These are phyloP conservation scores for Tapera naevia DNA, from an alignment of 2,797 vertebrate genomes.

Conservation along the genomic window DNA sequence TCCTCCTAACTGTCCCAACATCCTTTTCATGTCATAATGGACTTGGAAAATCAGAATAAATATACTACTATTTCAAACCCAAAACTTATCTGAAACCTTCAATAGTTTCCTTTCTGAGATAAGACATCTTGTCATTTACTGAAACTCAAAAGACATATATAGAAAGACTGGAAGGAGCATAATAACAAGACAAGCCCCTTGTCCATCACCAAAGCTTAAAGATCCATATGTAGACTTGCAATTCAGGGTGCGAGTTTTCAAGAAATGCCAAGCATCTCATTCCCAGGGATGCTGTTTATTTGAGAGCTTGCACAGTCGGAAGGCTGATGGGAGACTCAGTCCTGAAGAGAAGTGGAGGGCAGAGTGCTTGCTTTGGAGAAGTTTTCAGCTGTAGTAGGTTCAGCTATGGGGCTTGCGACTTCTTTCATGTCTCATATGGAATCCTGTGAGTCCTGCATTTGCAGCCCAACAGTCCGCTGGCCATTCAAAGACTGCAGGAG, in stretches of 20 bases:
- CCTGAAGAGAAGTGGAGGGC: background rate
- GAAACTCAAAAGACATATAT: background rate
- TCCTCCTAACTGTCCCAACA: slow-evolving; percentile 2
- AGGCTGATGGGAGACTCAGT: background rate
- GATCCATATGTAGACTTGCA: background rate
- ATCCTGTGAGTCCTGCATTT: background rate
- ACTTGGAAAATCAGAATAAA: background rate
- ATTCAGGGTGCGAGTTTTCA: background rate
- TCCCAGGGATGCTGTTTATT: background rate
- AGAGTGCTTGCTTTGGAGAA: background rate
- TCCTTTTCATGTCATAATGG: background rate
- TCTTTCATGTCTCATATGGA: background rate
- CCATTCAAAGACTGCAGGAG: background rate
- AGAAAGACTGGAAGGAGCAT: slow-evolving; percentile 5
- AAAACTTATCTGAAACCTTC: background rate
- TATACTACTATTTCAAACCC: background rate
- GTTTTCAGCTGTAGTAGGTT: background rate
- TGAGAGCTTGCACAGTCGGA: background rate
- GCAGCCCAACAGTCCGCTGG: background rate
- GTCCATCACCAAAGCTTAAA: background rate
- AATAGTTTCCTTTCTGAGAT: background rate
- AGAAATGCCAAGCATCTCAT: background rate
- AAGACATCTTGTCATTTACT: background rate
- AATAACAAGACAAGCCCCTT: background rate
- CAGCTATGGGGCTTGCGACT: background rate